Evolutionary conservation across 1,140 invertebrate species (phyloP).

Genomic region (Eriocheir sinensis): DNA sequence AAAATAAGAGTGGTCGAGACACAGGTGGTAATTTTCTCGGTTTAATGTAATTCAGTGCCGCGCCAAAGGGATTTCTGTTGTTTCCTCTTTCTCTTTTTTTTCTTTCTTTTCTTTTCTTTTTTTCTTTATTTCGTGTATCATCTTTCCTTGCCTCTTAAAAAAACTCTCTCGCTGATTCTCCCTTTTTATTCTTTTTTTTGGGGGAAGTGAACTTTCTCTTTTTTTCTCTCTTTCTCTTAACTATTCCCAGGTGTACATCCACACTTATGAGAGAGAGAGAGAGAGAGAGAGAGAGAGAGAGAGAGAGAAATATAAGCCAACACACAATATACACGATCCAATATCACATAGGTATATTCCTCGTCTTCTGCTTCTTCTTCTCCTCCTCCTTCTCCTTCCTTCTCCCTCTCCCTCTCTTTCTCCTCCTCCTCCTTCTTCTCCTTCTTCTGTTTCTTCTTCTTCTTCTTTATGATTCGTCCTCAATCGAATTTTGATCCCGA

Average conservation of each 20-base stretch:
- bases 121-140: background rate
- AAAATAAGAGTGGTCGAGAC: too few species aligned
- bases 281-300: too few species aligned
- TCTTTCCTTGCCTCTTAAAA: background rate
- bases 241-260: too few species aligned
- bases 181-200: background rate
- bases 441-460: background rate
- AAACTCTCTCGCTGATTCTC: background rate
- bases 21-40: background rate
- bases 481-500: slow-evolving; percentile 15
- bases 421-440: background rate
- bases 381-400: too few species aligned
- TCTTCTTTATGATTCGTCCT: background rate
- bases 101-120: too few species aligned
- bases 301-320: background rate
- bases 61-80: background rate
- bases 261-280: too few species aligned
- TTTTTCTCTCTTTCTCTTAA: too few species aligned
- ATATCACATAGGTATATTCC: too few species aligned
- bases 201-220: too few species aligned
- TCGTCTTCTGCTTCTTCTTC: background rate
- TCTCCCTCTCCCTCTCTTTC: too few species aligned
- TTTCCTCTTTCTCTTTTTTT: background rate
- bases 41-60: slow-evolving; percentile 5
- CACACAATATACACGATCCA: too few species aligned